Evolutionary conservation across 2,797 vertebrate species (phyloP), one percentile per base, ranked within the genome.

Genomic region (Pempheris klunzingeri): DNA sequence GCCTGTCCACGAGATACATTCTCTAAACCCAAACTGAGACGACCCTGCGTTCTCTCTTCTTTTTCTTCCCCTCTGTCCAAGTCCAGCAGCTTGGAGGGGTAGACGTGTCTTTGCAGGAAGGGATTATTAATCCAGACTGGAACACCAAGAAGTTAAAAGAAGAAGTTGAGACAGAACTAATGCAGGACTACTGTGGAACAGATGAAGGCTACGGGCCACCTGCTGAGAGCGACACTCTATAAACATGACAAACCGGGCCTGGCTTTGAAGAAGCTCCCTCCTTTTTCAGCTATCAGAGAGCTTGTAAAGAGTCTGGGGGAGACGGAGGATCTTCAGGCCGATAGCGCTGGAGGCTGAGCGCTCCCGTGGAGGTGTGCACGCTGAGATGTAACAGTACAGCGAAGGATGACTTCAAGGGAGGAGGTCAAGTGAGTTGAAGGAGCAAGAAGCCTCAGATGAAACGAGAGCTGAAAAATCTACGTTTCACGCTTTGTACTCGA

Each of bases 381-480:
- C 75, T 75, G 82, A 64, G 65, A 74, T 67, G 43, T 54, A 7
- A 74, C 52, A 61, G 44, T 66, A 30, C 30, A 32, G 65, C 4
- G 4, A 57, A 66, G 55, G 66, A 36, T 2, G 74, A 78, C 72
- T 82, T 86, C 59, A 79, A 84, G 69, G 60, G 59, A 79, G 28
- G 59, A 61, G 83, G 85, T 84, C 81, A 77, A 87, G 72, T 72
- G 81, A 87, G 85, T 78, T 66, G 81, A 78, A 78, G 70, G 26
- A 46, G 71, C 12, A 30, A 63, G 60, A 22, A 38, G 71, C 57
- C 22, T 46, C 70, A 73, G 82, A 82, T 82, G 71, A 89, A 77
- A 78, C 59, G 71, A 61, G 32, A 9, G 53, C 52, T 54, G 58
- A 64, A 76, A 66, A 85, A n/a, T 84, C 77, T 66, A 18, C 22